Evolutionary conservation across 2,888 invertebrate genomes (phyloP).

Genomic region (Torymus tubicola): DNA sequence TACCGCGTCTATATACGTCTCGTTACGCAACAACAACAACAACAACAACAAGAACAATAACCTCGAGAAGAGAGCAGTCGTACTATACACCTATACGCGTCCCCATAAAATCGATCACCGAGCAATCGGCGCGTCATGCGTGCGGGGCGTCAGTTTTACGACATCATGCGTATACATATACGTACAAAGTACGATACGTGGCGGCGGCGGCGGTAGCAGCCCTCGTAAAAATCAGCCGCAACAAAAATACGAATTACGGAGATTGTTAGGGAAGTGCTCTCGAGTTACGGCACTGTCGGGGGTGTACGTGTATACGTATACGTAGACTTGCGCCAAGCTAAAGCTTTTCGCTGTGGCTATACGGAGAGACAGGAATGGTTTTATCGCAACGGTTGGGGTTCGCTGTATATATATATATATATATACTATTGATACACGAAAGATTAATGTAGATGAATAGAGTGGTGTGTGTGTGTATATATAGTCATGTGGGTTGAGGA

Average conservation of each 20-base stretch:
- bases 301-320: not conserved
- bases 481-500: no score
- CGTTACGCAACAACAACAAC: no score
- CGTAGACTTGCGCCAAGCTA: not conserved
- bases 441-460: no score
- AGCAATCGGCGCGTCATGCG: not conserved
- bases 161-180: not conserved
- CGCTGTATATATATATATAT: no score
- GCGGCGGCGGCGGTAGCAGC: not conserved
- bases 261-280: slow-evolving; percentile 7
- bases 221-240: slow-evolving; percentile 27
- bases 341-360: not conserved
- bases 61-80: no score
- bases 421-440: no score
- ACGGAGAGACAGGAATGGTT: not conserved
- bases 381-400: not conserved
- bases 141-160: not conserved
- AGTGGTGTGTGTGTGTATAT: no score
- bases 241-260: slow-evolving; percentile 16
- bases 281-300: not conserved
- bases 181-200: not conserved
- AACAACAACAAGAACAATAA: no score
- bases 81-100: no score
- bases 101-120: slow-evolving; percentile 19
- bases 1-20: not conserved